Base-by-base conservation (phyloP, 2,888 invertebrate genomes). In the Drosophila anomalipes region DNA sequence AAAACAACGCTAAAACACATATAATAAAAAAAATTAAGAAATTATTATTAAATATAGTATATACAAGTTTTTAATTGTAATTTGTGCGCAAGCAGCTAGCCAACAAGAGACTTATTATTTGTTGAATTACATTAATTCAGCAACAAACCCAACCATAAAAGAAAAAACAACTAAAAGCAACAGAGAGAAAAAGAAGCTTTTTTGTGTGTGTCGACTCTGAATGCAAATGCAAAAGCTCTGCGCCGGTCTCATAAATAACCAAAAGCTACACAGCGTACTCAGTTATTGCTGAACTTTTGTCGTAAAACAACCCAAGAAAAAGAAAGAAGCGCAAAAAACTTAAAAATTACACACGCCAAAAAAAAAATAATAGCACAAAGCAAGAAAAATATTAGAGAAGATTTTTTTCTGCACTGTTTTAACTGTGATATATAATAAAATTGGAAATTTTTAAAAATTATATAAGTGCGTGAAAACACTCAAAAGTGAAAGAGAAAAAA, bases 251-350 rank as follows among this genome's bases (percentile, higher is more conserved):
- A 73, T 70, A 90, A 83, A 74, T 77, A 61, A 56, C 77, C 61
- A 82, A 82, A 86, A 91, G 86, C 90, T 90, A 61, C 67, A 37
- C 67, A 70, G 59, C 74, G 39, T 76, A 77, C 60, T 92, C 86
- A 92, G 91, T 92, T 85, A 92, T 88, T 91, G 92, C 92, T 91
- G 79, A 92, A 92, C 91, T 86, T 87, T 86, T 88, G 85, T 62
- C 86, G 86, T 74, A 73, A 77, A 79, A 80, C 86, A 91, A 81
- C 63, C 61, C 76, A 47, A 47, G 4, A 39, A 53, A 52, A 54
- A 33, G 52, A 61, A 60, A 9, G 28, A 41, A 47, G 9, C 26
- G 10, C 14, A 59, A 37, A 54, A 54, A 37, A 41, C 49, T 47
- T 47, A 2, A 28, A n/a, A 47, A 41, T 32, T 30, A 35, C 16